A percentile compares a stretch with the other conserved stretches of the same genome.
Conservation (phyloP, 2,797 vertebrate species). For the Leptatherina wallacei region DNA sequence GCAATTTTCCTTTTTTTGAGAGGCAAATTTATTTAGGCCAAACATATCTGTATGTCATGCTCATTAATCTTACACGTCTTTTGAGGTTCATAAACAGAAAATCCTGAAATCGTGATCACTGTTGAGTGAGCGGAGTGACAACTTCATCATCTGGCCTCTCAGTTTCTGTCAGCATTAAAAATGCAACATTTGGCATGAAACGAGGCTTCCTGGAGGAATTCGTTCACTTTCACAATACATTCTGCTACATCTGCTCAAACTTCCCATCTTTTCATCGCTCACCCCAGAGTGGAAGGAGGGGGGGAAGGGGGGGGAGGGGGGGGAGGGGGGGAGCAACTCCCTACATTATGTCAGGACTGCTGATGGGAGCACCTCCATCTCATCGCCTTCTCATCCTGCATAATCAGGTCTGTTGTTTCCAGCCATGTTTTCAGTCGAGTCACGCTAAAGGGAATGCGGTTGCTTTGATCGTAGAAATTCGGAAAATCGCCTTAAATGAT, state of each 20-base stretch:
- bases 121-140: slow-evolving; percentile 26
- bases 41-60: background rate
- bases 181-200: slow-evolving; percentile 71
- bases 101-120: slow-evolving; percentile 23
- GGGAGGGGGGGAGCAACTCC: slow-evolving; percentile 30
- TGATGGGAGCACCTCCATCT: slow-evolving; percentile 59
- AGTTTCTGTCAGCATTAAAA: slow-evolving; percentile 69
- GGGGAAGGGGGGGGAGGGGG: no score
- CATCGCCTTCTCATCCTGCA: slow-evolving; percentile 47
- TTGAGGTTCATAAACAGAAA: slow-evolving; percentile 21
- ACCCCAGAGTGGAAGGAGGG: slow-evolving; percentile 45
- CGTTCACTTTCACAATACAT: slow-evolving; percentile 55
- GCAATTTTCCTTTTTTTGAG: background rate
- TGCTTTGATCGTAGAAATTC: slow-evolving; percentile 54
- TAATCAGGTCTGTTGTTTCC: slow-evolving; percentile 66
- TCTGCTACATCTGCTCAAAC: slow-evolving; percentile 72
- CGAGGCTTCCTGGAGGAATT: slow-evolving; percentile 67
- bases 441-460: slow-evolving; percentile 24
- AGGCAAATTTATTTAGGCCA: background rate
- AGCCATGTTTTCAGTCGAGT: slow-evolving; percentile 50
- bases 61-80: slow-evolving; percentile 6
- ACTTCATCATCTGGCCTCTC: slow-evolving; percentile 38
- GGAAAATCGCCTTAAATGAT: slow-evolving; percentile 40
- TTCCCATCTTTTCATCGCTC: slow-evolving; percentile 62
- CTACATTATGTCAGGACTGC: slow-evolving; percentile 53